Base-by-base conservation (phyloP, 2,888 invertebrate species). In the Lithodes maja region DNA sequence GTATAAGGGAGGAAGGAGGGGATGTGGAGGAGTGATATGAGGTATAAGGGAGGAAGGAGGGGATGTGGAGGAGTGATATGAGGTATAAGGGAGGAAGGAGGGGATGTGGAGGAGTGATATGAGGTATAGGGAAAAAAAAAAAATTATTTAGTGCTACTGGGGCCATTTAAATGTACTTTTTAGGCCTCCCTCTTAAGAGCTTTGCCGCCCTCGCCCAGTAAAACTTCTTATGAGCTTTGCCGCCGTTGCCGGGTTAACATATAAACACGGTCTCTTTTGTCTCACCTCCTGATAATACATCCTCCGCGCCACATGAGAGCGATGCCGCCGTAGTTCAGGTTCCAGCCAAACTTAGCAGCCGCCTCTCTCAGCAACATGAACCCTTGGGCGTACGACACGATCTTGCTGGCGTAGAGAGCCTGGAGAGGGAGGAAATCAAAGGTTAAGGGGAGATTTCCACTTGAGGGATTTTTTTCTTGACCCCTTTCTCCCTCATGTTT, bases 221-320 rank as follows among this genome's bases (percentile, higher is more conserved):
- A 61, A 7, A 5, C 61, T 12, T 12, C 61, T 12, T 61, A 61
- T 7, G 5, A 61, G 7, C 61, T 12, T 12, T 61, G 7, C 61
- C 61, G 7, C 12, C 61, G 7, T 61, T 12, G 7, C 61, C 61
- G 7, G 12, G 7, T 12, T 7, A 61, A 7, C 33, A 33, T 33
- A 0, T 33, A 33, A 33, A 33, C 33, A 5, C 61, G 7, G 7
- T 12, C 61, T 0, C 5, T 12, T 0, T 5, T 2, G 69, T 75
- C 86, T 33, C 50, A 92, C 91, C 92, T 92, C 71, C 99, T 95
- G 93, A 99, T 99, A 93, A 99, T 99, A 94, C 99, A 99, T n/a
- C 99, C 99, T 17, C 99, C 99, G 91, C 99, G 96, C 99, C 99
- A 99, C 99, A 99, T 99, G 77, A 99, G 95, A 1, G 99, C 99